Evolutionary conservation across 2,888 invertebrate species (phyloP).

Genomic region (Leptothorax acervorum): DNA sequence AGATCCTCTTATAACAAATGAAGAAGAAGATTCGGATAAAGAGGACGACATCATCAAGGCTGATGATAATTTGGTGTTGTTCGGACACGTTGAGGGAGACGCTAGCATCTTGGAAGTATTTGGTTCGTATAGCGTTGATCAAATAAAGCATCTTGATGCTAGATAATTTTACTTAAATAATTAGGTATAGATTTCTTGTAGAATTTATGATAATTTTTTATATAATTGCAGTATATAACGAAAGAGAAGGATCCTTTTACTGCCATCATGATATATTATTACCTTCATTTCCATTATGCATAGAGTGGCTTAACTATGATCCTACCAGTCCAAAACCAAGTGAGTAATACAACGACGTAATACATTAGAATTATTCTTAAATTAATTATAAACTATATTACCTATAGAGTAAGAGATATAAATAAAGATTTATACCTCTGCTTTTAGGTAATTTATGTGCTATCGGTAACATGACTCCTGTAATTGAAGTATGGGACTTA

Average conservation of each 20-base stretch:
- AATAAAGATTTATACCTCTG: conserved; percentile 23
- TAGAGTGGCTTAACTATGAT: conserved; percentile 97
- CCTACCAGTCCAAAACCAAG: conserved; percentile 90
- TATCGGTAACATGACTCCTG: conserved; percentile 96
- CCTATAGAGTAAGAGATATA: not conserved
- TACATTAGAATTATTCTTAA: conserved; percentile 29
- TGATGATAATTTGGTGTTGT: conserved; percentile 95
- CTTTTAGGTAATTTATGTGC: conserved; percentile 93
- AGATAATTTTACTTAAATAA: not conserved
- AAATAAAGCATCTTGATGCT: not conserved
- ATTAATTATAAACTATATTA: conserved; percentile 11
- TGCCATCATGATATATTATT: conserved; percentile 97
- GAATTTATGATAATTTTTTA: conserved; percentile 3
- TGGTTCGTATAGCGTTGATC: conserved; percentile 86
- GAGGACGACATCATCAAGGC: conserved; percentile 96
- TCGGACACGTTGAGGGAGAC: conserved; percentile 95
- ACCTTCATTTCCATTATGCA: conserved; percentile 95
- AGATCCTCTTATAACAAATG: conserved; percentile 79
- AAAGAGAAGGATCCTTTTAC: conserved; percentile 95
- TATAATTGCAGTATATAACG: conserved; percentile 92
- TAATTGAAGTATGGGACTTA: conserved; percentile 98
- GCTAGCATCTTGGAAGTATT: conserved; percentile 95
- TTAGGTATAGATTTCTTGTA: not conserved
- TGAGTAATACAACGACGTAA: conserved; percentile 70
- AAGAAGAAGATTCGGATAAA: conserved; percentile 90